phyloP scores from a whole-genome alignment of 2,797 vertebrate genomes.

The Trematomus bernacchii region DNA sequence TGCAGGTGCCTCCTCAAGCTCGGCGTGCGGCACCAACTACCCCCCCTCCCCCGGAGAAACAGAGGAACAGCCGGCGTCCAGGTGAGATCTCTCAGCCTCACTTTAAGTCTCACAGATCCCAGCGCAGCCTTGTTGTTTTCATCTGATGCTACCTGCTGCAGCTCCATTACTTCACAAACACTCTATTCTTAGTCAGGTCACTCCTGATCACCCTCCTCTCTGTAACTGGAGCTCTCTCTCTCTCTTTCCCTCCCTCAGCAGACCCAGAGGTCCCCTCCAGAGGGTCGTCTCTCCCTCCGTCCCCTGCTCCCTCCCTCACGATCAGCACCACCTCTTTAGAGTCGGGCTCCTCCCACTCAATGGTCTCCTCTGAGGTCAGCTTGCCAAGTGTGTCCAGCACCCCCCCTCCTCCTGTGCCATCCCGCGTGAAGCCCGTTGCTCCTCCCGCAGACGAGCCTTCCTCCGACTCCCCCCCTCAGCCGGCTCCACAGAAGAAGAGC shows the following conservation, averaged over 20 bases:
- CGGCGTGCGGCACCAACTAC: conserved; percentile 89
- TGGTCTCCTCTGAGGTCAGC: conserved; percentile 86
- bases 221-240: conserved; percentile 67
- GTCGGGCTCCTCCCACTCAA: conserved; percentile 89
- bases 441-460: conserved; percentile 37
- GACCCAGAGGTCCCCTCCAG: conserved; percentile 81
- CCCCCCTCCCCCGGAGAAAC: conserved; percentile 94
- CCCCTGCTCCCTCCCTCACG: conserved; percentile 87
- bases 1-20: conserved; percentile 91
- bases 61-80: conserved; percentile 75
- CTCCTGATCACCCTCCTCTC: conserved; percentile 41
- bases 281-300: conserved; percentile 81
- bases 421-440: conserved; percentile 84
- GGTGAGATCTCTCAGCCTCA: conserved; percentile 62
- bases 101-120: background rate
- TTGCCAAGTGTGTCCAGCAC: conserved; percentile 89
- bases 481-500: conserved; percentile 77
- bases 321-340: conserved; percentile 91
- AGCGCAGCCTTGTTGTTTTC: conserved; percentile 3
- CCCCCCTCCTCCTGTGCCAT: conserved; percentile 93
- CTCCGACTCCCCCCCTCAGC: conserved; percentile 69
- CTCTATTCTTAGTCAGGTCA: conserved; percentile 75
- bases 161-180: conserved; percentile 44
- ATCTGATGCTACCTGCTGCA: conserved; percentile 43
- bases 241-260: conserved; percentile 39